These are phyloP conservation scores for Petrolisthes cinctipes DNA, from an alignment of 2,888 invertebrate species.

Conservation along the genomic window DNA sequence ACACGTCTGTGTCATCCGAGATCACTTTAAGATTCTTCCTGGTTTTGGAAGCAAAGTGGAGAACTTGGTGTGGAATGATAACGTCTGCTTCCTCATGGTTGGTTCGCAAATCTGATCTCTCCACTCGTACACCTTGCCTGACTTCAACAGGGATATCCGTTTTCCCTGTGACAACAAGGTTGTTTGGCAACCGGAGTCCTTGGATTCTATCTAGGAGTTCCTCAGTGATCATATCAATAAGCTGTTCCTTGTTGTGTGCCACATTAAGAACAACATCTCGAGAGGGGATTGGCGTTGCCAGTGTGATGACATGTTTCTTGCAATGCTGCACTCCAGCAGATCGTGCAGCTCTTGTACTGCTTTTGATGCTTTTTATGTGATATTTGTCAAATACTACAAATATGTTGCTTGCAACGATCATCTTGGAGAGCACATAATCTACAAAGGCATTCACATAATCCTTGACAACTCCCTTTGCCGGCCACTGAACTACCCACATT, in stretches of 20 bases:
- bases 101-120: slow-evolving; percentile 4
- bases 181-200: too few species aligned
- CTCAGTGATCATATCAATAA: too few species aligned
- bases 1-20: too few species aligned
- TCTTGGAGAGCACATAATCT: neutral
- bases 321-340: slow-evolving; percentile 5
- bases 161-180: too few species aligned
- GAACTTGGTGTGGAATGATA: too few species aligned
- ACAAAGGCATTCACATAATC: slow-evolving; percentile 23
- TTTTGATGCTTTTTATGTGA: neutral
- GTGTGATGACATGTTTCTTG: slow-evolving; percentile 2
- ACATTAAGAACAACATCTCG: slow-evolving; percentile 18
- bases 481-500: too few species aligned
- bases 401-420: neutral
- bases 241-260: too few species aligned
- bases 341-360: slow-evolving; percentile 12
- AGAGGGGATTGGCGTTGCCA: slow-evolving; percentile 10
- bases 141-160: too few species aligned
- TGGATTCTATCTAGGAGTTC: slow-evolving; percentile 6
- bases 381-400: slow-evolving; percentile 21
- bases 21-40: too few species aligned
- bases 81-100: too few species aligned
- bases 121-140: neutral
- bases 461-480: slow-evolving; percentile 1
- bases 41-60: too few species aligned